Conservation (phyloP, 2,888 invertebrate species). For the Bombylius discolor region DNA sequence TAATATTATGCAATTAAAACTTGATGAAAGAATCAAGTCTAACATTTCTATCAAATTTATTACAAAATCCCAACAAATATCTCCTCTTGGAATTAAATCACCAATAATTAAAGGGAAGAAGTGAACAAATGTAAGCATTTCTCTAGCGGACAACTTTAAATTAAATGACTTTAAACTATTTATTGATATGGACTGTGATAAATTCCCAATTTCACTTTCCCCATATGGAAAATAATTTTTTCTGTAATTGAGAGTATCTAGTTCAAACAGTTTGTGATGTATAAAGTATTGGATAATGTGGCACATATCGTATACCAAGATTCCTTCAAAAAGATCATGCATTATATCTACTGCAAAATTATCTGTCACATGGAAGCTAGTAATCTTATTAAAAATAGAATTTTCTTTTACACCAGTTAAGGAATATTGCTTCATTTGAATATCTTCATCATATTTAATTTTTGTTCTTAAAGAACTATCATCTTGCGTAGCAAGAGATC, state of each 20-base stretch:
- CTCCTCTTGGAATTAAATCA: neutral
- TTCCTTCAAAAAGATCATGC: slow-evolving; percentile 2
- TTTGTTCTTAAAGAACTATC: neutral
- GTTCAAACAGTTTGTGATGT: neutral
- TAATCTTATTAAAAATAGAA: neutral
- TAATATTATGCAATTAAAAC: neutral
- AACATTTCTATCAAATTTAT: neutral
- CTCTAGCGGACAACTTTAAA: neutral
- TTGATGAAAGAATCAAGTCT: neutral
- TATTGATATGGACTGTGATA: neutral
- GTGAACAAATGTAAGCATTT: neutral
- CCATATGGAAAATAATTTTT: neutral
- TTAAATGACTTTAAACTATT: neutral
- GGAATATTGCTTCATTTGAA: neutral
- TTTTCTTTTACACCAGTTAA: neutral
- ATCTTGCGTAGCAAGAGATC: neutral
- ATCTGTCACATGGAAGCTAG: neutral
- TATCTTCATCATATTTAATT: neutral
- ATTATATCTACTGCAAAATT: neutral
- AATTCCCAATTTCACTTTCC: neutral
- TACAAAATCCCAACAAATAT: neutral
- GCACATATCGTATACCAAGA: neutral
- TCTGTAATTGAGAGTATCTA: neutral
- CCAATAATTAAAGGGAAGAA: neutral
- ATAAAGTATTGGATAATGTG: neutral